Percentiles rank a stretch among this genome's conserved stretches.
Evolutionary conservation across 2,113 vertebrate species (phyloP).

Genomic region (Rhombomys opimus): DNA sequence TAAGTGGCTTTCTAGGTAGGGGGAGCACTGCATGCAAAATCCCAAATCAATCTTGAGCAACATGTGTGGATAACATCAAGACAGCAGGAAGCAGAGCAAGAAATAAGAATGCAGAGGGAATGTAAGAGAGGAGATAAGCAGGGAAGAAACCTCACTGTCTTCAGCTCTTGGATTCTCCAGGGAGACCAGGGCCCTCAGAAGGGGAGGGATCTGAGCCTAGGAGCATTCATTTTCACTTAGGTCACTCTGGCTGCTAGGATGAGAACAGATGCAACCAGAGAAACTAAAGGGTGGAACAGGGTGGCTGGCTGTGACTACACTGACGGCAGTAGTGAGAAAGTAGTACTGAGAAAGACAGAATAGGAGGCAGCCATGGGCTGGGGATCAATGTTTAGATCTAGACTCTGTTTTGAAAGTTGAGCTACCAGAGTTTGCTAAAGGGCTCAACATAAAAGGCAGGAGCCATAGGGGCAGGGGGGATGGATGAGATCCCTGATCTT

Average conservation of each 20-base stretch:
- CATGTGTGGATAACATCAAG: background rate
- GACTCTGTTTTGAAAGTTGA: background rate
- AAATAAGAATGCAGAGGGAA: background rate
- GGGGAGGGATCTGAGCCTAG: background rate
- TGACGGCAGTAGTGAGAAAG: background rate
- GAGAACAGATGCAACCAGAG: background rate
- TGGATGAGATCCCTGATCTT: background rate
- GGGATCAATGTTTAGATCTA: rapidly evolving
- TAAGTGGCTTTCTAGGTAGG: background rate
- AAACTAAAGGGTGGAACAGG: background rate
- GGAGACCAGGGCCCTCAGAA: background rate
- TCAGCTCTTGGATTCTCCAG: background rate
- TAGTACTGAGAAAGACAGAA: background rate
- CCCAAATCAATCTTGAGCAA: background rate
- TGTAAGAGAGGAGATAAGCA: too few species aligned
- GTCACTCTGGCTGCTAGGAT: background rate
- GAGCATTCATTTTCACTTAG: background rate
- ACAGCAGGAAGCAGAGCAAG: background rate
- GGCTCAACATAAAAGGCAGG: background rate
- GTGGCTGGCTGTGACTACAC: background rate
- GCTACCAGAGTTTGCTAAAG: background rate
- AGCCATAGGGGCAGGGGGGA: background rate
- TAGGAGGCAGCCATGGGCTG: background rate
- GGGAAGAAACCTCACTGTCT: background rate
- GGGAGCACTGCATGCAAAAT: background rate